These are phyloP conservation scores for Yponomeuta sedellus DNA, from an alignment of 2,888 invertebrate species.

Conservation along the genomic window DNA sequence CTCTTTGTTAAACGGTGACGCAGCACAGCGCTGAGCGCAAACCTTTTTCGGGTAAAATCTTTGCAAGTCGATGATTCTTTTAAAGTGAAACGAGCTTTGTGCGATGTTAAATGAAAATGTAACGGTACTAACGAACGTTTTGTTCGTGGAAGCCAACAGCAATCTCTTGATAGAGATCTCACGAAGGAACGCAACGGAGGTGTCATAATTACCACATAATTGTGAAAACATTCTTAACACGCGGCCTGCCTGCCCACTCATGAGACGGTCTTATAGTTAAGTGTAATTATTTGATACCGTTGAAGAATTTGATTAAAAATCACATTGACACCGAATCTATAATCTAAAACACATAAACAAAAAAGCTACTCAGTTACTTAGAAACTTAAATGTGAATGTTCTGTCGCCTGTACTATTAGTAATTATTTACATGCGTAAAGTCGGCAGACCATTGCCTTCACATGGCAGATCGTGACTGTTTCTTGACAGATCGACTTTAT, in stretches of 20 bases:
- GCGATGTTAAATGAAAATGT: neutral
- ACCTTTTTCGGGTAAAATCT: neutral
- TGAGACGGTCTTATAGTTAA: neutral
- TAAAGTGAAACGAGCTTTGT: neutral
- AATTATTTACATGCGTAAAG: too few species aligned
- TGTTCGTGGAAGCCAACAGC: neutral
- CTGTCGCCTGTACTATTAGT: too few species aligned
- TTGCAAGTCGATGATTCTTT: neutral
- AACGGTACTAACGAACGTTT: neutral
- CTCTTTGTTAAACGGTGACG: neutral
- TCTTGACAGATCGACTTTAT: too few species aligned
- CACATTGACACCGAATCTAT: too few species aligned
- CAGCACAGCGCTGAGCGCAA: neutral
- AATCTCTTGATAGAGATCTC: neutral
- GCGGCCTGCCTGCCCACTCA: neutral
- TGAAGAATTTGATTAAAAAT: too few species aligned
- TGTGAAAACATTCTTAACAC: neutral
- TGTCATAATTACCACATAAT: conserved; percentile 3
- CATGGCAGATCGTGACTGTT: too few species aligned
- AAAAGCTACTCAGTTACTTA: too few species aligned
- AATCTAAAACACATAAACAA: too few species aligned
- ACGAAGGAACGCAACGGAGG: neutral
- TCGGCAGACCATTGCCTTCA: too few species aligned
- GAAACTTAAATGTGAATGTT: too few species aligned
- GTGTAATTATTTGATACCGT: neutral